Evolutionary conservation across 2,888 invertebrate genomes (phyloP), one percentile per base, ranked within the genome.

Genomic region (Plebejus anna): DNA sequence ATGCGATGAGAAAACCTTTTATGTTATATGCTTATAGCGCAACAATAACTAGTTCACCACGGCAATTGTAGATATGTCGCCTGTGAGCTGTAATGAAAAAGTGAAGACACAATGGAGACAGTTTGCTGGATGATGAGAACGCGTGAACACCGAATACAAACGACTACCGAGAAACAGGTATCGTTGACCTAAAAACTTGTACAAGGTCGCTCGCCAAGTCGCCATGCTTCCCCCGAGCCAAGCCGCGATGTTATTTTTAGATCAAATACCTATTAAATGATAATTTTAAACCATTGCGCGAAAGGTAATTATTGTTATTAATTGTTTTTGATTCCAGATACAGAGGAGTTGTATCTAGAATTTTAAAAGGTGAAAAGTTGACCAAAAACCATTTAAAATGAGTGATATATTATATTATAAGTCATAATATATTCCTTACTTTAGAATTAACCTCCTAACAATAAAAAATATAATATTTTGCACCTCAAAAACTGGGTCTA

Each of bases 181-280:
- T 73, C 73, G 73, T 55, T 72, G 73, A 73, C 51, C 51, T 73
- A 73, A 73, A 73, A 73, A 73, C 55, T 73, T 51, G 13, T 55
- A 7, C 73, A 73, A 73, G 73, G 73, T 73, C 55, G 16, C 13
- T 61, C 28, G 28, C 11, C 61, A 59, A 22, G 59, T 61, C 28
- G 28, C 11, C 61, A 59, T 59, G 59, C 59, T 6, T 51, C 72
- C 28, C 38, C n/a, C 42, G 6, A 22, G 72, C 32, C 73, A 32
- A 73, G 55, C 28, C 13, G 47, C 22, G 72, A 47, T 16, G 73
- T 73, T 73, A 73, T 73, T 51, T 73, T 51, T 22, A 51, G 73
- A 55, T 36, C 32, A 72, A 22, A 28, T 71, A 71, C 2, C 38
- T 38, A 38, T 38, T 38, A 42, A 22, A 22, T 71, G 4, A 6